Evolutionary conservation across 2,888 invertebrate genomes (phyloP).

Genomic region (Acronicta psi): DNA sequence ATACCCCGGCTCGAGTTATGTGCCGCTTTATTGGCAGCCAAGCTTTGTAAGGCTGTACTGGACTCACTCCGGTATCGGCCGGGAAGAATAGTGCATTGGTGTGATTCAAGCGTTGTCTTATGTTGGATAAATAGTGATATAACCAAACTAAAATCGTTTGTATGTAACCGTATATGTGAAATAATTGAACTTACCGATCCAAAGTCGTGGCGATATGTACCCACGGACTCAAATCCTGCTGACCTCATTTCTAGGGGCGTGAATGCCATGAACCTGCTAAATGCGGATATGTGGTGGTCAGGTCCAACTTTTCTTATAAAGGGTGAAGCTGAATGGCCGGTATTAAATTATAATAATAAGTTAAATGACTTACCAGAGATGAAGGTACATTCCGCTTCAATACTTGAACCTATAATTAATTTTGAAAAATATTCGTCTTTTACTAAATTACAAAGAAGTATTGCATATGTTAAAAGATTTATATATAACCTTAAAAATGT

Average conservation of each 20-base stretch:
- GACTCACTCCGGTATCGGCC: constrained; percentile 27
- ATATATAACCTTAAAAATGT: not conserved
- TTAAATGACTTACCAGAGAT: not conserved
- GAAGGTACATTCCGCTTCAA: not conserved
- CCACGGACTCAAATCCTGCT: constrained; percentile 48
- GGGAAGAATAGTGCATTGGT: constrained; percentile 40
- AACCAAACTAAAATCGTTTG: constrained; percentile 48
- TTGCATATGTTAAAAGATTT: not conserved
- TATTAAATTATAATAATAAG: not conserved
- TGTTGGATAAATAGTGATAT: constrained; percentile 46
- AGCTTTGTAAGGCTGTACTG: constrained; percentile 29
- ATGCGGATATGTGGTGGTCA: constrained; percentile 33
- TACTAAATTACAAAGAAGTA: not conserved
- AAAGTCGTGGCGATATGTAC: constrained; percentile 47
- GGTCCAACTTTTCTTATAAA: constrained; percentile 38
- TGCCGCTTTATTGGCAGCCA: constrained; percentile 46
- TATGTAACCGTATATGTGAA: constrained; percentile 49
- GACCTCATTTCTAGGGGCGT: constrained; percentile 51
- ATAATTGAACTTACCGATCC: constrained; percentile 38
- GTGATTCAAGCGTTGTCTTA: constrained; percentile 53
- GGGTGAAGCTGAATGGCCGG: constrained; percentile 40
- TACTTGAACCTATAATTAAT: not conserved
- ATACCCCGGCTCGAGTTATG: constrained; percentile 59
- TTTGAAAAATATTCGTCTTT: not conserved
- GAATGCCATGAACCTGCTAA: constrained; percentile 7